phyloP scores from a whole-genome alignment of 2,888 invertebrate species.

The Pristionchus exspectatus region DNA sequence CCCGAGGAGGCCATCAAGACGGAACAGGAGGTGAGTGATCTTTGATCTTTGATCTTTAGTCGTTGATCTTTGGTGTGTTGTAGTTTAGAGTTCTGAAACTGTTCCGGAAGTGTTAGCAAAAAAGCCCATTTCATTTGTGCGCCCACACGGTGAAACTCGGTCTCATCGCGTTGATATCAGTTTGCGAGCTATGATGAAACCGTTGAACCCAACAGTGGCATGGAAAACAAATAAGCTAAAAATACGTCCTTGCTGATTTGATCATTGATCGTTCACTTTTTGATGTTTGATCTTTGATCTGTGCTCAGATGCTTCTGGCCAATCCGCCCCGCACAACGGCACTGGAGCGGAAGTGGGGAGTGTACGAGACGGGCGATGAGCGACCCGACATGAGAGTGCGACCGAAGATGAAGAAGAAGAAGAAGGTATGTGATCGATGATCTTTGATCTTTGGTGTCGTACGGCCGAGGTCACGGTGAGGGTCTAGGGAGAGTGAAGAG shows the following conservation, averaged over 20 bases:
- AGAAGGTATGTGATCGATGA: background rate
- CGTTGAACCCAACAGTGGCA: too few species aligned
- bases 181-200: too few species aligned
- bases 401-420: background rate
- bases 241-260: too few species aligned
- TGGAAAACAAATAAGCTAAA: too few species aligned
- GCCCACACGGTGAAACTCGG: too few species aligned
- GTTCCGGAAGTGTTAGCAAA: too few species aligned
- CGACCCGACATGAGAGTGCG: conserved; percentile 50
- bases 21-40: conserved; percentile 40
- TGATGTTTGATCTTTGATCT: background rate
- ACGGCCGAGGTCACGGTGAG: too few species aligned
- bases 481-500: too few species aligned
- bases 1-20: conserved; percentile 25
- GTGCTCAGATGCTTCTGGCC: background rate
- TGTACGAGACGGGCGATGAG: conserved; percentile 26
- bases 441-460: background rate
- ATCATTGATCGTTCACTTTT: too few species aligned
- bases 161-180: too few species aligned
- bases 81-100: too few species aligned
- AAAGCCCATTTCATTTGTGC: too few species aligned
- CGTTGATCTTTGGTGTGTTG: background rate
- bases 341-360: background rate
- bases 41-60: background rate
- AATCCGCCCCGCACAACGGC: background rate